Evolutionary conservation across 2,113 vertebrate genomes (phyloP).

Genomic region (Indicator maculatus): DNA sequence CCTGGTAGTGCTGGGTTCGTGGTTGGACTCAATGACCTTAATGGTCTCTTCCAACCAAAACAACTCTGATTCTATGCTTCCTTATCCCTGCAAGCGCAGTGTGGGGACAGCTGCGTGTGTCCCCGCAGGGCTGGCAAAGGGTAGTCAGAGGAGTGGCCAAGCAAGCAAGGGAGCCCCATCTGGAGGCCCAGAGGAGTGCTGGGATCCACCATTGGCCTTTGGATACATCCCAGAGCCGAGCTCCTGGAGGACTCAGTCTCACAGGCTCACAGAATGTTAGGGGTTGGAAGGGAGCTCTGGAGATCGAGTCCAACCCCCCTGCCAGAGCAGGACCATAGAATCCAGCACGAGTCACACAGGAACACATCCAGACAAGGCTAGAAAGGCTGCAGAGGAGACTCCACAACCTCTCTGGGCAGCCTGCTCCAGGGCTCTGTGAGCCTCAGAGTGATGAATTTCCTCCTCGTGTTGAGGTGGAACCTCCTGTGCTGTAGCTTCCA

Average conservation of each 20-base stretch:
- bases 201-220: neutral
- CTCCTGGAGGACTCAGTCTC: neutral
- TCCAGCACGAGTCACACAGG: too few relatives aligned
- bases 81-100: accelerated
- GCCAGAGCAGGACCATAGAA: too few relatives aligned
- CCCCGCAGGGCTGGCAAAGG: neutral
- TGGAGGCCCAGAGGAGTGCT: neutral
- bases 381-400: too few relatives aligned
- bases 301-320: neutral
- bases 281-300: too few relatives aligned
- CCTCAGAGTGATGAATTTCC: too few relatives aligned
- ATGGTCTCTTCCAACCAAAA: neutral
- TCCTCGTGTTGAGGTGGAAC: too few relatives aligned
- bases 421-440: too few relatives aligned
- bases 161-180: too few relatives aligned
- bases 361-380: too few relatives aligned
- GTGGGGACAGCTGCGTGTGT: accelerated
- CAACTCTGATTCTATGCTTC: neutral
- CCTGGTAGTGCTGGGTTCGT: neutral
- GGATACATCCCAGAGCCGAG: neutral
- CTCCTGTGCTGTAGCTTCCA: too few relatives aligned
- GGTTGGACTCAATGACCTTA: neutral
- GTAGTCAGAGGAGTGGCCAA: neutral
- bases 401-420: too few relatives aligned
- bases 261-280: too few relatives aligned